phyloP scores from a whole-genome alignment of 2,888 invertebrate species.

The Camponotus fellah region DNA sequence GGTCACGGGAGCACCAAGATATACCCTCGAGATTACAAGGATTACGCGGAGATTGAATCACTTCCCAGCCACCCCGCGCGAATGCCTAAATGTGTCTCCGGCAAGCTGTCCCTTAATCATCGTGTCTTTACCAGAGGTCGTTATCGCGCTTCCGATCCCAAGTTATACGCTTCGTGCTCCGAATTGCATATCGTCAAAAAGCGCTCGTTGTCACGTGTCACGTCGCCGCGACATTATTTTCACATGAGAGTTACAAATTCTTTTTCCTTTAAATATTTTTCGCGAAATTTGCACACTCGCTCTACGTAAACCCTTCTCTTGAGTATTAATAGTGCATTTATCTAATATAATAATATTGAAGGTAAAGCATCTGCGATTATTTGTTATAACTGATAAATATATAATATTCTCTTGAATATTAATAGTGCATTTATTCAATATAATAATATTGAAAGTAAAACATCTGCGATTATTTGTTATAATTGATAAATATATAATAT shows the following conservation, averaged over 20 bases:
- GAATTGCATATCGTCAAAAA: constrained; percentile 46
- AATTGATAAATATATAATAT: not conserved
- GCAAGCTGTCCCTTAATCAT: constrained; percentile 80
- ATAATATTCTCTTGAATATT: not conserved
- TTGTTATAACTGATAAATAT: not conserved
- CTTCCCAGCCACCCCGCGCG: constrained; percentile 76
- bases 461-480: not conserved
- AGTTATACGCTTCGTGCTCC: constrained; percentile 40
- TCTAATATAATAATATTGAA: not conserved
- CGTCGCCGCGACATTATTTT: not conserved
- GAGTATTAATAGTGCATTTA: not conserved
- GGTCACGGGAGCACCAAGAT: constrained; percentile 61
- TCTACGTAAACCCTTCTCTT: not conserved
- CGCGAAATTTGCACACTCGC: not conserved
- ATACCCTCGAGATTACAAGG: constrained; percentile 82
- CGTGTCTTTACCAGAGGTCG: constrained; percentile 76
- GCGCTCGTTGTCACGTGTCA: constrained; percentile 16
- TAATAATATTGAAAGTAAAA: not conserved
- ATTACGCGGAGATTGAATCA: constrained; percentile 83
- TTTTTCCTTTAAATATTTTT: not conserved
- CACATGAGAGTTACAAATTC: not conserved
- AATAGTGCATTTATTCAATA: not conserved
- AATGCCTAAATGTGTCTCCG: constrained; percentile 77
- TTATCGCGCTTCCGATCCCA: constrained; percentile 60
- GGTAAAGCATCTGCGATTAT: not conserved